Percentiles rank a stretch among this genome's conserved stretches.
Evolutionary conservation across 2,113 vertebrate species (phyloP).

Genomic region (Anolis sagrei): DNA sequence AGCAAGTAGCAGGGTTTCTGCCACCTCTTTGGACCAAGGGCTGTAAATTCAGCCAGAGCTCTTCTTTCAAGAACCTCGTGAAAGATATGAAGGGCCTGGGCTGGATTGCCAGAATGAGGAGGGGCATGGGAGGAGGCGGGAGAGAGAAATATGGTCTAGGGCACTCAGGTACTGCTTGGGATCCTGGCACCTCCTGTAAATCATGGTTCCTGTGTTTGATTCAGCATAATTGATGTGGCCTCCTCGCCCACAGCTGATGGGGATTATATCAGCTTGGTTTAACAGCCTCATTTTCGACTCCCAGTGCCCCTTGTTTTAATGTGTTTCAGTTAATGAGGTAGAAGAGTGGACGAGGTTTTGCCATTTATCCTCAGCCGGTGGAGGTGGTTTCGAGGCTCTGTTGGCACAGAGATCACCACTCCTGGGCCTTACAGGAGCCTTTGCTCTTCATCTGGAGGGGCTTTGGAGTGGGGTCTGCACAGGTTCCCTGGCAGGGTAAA

Average conservation of each 20-base stretch:
- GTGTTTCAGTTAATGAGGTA: slow-evolving; percentile 83
- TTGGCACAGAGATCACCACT: slow-evolving; percentile 1
- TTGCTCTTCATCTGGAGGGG: too few relatives aligned
- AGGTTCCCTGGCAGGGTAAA: not conserved
- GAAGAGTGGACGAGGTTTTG: slow-evolving; percentile 80
- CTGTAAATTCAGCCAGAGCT: not conserved
- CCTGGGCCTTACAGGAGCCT: too few relatives aligned
- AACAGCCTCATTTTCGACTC: slow-evolving; percentile 82
- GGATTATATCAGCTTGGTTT: slow-evolving; percentile 82
- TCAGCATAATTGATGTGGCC: slow-evolving; percentile 68
- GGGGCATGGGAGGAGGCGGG: not conserved
- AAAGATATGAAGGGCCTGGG: not conserved
- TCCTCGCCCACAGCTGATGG: slow-evolving; percentile 79
- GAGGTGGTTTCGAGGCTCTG: slow-evolving; percentile 48
- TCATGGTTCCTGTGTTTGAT: slow-evolving; percentile 49
- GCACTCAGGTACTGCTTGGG: slow-evolving; percentile 45
- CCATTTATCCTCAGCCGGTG: slow-evolving; percentile 72
- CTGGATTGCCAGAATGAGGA: not conserved
- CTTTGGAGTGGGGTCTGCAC: too few relatives aligned
- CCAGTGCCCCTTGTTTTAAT: slow-evolving; percentile 82
- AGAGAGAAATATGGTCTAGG: not conserved
- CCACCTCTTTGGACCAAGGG: not conserved
- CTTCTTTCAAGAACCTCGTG: not conserved
- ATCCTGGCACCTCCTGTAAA: slow-evolving; percentile 9
- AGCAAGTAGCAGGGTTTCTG: not conserved